Evolutionary conservation across 2,797 vertebrate species (phyloP), one percentile per base, ranked within the genome.

Genomic region (Microcaecilia unicolor): DNA sequence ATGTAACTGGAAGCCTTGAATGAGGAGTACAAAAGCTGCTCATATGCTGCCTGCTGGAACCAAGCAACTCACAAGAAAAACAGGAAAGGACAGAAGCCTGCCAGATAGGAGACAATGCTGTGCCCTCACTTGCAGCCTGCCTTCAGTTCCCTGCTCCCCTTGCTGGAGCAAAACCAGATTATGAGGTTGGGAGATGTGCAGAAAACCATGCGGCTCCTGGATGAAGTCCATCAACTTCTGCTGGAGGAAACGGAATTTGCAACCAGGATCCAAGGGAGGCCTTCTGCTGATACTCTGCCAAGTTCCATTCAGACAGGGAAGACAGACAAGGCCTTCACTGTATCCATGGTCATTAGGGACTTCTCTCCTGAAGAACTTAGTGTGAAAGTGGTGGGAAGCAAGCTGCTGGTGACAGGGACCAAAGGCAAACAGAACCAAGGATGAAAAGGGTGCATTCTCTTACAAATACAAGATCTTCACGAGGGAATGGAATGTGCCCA

Each of bases 321-420:
- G 58, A 48, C 64, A 2, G 48, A 51, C 2, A 27, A 56, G 4
- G 44, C 25, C 24, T 89, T 86, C 5, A 61, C 74, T n/a, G 32
- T 89, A 45, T 78, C 70, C 29, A 70, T 89, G 58, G 80, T 86
- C 18, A 84, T 86, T 0, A 55, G 65, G 34, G 55, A 76, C 38
- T 90, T 87, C 9, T 4, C 62, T 4, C 87, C 89, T 0, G 61
- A 83, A 55, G 70, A 90, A 58, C 82, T 91, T 53, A 83, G 78
- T 0, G 85, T 91, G 58, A 89, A 84, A 44, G 77, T 88, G 67
- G 80, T 85, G 67, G 85, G 85, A 58, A 78, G 53, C 55, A 89
- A 85, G 55, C 70, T 89, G 59, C 61, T 85, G 49, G 84, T 91
- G 58, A 82, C 83, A 21, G 88, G 85, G 27, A 71, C n/a, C 64